Evolutionary conservation across 2,888 invertebrate genomes (phyloP), one percentile per base, ranked within the genome.

Genomic region (Hypsopygia costalis): DNA sequence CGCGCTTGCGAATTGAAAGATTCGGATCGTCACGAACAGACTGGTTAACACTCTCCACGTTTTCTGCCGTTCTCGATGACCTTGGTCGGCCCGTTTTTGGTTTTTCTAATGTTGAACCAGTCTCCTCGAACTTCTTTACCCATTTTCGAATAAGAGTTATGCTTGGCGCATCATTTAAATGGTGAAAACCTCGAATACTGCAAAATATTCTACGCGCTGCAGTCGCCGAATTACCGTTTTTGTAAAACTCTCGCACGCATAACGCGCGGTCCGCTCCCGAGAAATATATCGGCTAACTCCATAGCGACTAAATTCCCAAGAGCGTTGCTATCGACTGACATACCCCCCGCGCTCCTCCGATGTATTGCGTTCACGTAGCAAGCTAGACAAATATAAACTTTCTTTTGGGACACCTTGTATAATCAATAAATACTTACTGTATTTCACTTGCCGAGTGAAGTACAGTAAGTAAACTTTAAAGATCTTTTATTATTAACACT

Each of bases 1-100:
- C 45, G 9, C 51, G 46, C 48, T 53, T 54, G 11, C 49, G 48
- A 48, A 47, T 46, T 9, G 49, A 51, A 33, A 50, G 47, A 22
- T 36, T 38, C 16, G 51, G 52, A 28, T 51, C 32, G 42, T 32
- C 31, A 9, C 20, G 32, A 36, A 52, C 38, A 43, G 44, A 49
- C 39, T 38, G 8, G 6, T 6, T 35, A 31, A 48, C 44, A 29
- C 34, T 36, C 8, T 45, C 46, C 6, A 52, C 34, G 41, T 45
- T 51, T 44, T 47, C 49, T 9, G 21, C 40, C 20, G 43, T 52
- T 43, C 40, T 25, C 6, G 34, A 30, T 30, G 40, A 21, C 22
- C 40, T 40, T 30, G 29, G 29, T 10, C 29, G 8, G 4, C 29
- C 10, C 4, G 29, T 9, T 29, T 8, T n/a, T 29, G n/a, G n/a